These are phyloP conservation scores for Pluvialis apricaria DNA, from an alignment of 2,113 vertebrate species.

Conservation along the genomic window DNA sequence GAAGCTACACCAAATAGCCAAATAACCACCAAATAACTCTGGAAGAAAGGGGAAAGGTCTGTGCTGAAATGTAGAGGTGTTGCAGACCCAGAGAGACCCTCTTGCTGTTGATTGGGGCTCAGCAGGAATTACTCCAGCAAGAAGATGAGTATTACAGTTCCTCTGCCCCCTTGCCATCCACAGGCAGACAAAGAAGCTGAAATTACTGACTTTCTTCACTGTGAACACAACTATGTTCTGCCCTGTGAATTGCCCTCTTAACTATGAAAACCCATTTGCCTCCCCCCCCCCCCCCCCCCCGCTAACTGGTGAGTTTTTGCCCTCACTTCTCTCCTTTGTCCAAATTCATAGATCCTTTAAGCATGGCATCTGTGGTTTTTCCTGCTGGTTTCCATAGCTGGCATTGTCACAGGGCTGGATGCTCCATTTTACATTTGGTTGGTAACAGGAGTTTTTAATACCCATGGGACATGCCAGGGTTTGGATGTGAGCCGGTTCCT, in stretches of 20 bases:
- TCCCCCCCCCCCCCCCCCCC: too few species aligned
- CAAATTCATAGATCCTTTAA: neutral
- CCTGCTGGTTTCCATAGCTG: neutral
- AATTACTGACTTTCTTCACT: neutral
- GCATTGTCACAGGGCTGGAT: neutral
- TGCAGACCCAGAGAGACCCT: neutral
- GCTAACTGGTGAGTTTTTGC: neutral
- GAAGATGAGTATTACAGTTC: neutral
- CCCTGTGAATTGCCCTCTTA: neutral
- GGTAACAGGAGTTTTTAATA: neutral
- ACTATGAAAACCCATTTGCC: neutral
- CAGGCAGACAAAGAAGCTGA: neutral
- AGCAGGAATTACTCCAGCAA: neutral
- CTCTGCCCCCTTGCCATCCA: neutral
- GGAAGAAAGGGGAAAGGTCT: neutral
- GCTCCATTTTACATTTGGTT: neutral
- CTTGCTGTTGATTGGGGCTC: neutral
- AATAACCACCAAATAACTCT: neutral
- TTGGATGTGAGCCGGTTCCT: neutral
- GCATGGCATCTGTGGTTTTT: neutral
- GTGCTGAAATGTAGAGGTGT: neutral
- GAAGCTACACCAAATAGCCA: neutral
- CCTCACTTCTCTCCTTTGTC: neutral
- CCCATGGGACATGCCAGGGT: fast-evolving
- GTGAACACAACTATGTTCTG: fast-evolving